phyloP scores from a whole-genome alignment of 2,888 invertebrate species.

The Ophioninae sp. region DNA sequence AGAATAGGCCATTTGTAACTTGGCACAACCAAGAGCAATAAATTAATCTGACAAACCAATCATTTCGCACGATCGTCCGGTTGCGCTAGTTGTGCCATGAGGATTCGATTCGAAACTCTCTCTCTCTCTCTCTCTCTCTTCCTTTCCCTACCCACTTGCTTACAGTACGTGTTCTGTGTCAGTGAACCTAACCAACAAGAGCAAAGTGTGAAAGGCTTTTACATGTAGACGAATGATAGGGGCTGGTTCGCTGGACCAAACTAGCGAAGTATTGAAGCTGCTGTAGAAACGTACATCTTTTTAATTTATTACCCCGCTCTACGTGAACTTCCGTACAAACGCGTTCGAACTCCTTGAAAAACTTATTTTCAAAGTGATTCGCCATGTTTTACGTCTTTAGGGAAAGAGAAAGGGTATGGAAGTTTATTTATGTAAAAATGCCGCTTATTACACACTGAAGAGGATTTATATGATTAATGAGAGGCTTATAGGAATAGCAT shows the following conservation, averaged over 20 bases:
- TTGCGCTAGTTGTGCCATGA: conserved; percentile 39
- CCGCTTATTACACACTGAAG: no score
- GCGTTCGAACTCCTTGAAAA: no score
- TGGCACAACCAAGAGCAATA: conserved; percentile 43
- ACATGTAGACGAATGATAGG: conserved; percentile 40
- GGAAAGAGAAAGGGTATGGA: no score
- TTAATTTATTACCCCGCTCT: no score
- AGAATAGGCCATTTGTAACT: conserved; percentile 46
- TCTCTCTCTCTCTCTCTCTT: conserved; percentile 7
- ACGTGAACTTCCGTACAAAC: no score
- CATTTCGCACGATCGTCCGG: conserved; percentile 55
- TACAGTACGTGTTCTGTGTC: conserved; percentile 62
- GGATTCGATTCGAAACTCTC: conserved; percentile 51
- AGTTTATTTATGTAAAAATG: no score
- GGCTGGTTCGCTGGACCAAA: conserved; percentile 46
- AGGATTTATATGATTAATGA: no score
- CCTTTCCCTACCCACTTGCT: conserved; percentile 24
- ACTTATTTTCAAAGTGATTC: no score
- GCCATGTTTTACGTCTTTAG: no score
- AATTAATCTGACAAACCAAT: conserved; percentile 52
- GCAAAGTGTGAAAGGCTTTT: conserved; percentile 59
- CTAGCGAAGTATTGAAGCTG: conserved; percentile 53
- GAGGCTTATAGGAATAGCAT: no score
- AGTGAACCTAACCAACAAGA: conserved; percentile 65
- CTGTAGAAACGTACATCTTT: conserved; percentile 18